These are phyloP conservation scores for Ciconia maguari DNA, from an alignment of 2,113 vertebrate genomes.

Conservation along the genomic window DNA sequence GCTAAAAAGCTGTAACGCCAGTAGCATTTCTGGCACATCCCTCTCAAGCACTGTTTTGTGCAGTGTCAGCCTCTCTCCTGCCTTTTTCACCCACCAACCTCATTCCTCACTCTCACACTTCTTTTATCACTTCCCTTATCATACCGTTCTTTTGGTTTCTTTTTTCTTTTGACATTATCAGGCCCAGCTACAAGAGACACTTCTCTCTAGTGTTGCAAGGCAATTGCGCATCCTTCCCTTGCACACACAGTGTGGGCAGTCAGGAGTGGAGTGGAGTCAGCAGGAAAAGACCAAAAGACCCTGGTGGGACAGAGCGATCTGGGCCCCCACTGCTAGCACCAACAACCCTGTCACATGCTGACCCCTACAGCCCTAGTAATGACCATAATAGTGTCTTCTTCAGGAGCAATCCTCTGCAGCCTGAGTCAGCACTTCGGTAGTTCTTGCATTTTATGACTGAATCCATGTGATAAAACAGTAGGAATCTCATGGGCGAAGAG, in stretches of 20 bases:
- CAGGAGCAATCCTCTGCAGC: neutral
- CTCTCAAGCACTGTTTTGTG: neutral
- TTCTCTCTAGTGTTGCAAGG: neutral
- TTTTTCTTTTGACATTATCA: neutral
- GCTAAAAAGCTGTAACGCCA: neutral
- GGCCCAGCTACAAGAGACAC: neutral
- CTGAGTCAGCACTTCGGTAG: neutral
- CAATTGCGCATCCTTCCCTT: neutral
- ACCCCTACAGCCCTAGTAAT: neutral
- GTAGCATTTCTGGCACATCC: neutral
- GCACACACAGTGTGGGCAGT: fast-evolving
- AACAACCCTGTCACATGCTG: neutral
- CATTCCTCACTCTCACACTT: neutral
- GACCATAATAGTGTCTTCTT: neutral
- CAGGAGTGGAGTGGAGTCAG: neutral
- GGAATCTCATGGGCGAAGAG: neutral
- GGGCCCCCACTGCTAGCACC: neutral
- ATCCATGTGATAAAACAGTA: neutral
- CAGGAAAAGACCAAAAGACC: neutral
- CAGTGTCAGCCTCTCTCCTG: neutral
- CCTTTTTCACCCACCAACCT: neutral
- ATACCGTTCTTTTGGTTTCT: neutral
- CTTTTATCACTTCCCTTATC: neutral
- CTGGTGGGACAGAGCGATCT: fast-evolving
- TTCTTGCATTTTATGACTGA: neutral